phyloP scores from a whole-genome alignment of 1,140 invertebrate genomes.

The Ctenoplectra terminalis region DNA sequence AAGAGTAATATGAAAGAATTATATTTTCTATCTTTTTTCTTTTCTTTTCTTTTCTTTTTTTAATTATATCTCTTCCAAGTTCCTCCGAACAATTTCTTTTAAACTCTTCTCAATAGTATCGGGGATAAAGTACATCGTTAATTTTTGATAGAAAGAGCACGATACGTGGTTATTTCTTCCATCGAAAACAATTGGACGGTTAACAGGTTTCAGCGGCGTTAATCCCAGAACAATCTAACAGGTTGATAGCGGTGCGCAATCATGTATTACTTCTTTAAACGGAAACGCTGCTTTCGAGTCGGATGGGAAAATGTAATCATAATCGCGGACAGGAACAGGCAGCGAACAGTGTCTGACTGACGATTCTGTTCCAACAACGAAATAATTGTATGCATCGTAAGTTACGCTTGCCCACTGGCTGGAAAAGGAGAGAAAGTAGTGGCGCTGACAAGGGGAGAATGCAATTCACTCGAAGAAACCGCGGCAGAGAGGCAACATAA shows the following conservation, averaged over 20 bases:
- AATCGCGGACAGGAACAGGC: neutral
- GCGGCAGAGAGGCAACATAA: constrained; percentile 65
- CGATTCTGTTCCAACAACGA: neutral
- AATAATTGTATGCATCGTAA: constrained; percentile 10
- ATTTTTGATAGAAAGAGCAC: neutral
- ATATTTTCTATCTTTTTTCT: no score
- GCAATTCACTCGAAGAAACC: neutral
- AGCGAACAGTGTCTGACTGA: neutral
- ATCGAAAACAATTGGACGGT: neutral
- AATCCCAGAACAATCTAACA: constrained; percentile 1
- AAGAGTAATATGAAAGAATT: no score
- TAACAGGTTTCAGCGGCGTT: constrained; percentile 11
- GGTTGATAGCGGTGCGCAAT: neutral
- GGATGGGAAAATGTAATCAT: constrained; percentile 12
- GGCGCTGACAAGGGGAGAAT: constrained; percentile 6
- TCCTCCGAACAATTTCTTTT: neutral
- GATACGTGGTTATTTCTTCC: neutral
- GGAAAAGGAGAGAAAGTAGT: neutral
- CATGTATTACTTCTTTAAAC: constrained; percentile 15
- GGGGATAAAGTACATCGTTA: neutral
- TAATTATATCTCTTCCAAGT: no score
- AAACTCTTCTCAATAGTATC: neutral
- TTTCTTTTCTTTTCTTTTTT: neutral
- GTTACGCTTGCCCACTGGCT: neutral
- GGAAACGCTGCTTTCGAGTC: constrained; percentile 1